Conservation (phyloP, 2,113 vertebrate genomes). For the Pandion haliaetus region DNA sequence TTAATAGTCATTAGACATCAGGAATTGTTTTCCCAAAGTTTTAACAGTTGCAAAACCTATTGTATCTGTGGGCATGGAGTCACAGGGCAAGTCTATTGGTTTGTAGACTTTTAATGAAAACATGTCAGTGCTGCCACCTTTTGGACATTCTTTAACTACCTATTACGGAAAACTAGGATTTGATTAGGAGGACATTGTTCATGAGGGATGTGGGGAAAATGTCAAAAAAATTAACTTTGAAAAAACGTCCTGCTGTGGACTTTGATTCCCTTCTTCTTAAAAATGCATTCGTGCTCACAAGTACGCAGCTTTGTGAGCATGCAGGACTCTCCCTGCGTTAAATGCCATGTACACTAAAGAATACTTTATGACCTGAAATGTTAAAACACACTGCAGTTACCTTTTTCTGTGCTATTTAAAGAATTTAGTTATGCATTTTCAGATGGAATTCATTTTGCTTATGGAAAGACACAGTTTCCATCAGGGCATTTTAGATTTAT, state of each 20-base stretch:
- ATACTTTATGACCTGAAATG: background rate
- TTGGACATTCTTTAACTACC: background rate
- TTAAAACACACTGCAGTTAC: background rate
- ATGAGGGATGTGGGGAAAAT: background rate
- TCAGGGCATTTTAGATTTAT: background rate
- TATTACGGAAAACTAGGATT: background rate
- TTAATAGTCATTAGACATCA: background rate
- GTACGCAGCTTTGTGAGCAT: background rate
- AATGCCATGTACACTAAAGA: background rate
- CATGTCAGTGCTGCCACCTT: conserved; percentile 27
- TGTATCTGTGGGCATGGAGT: background rate
- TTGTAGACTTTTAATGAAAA: background rate
- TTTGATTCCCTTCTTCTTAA: background rate
- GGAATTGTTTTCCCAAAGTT: background rate
- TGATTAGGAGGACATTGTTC: background rate
- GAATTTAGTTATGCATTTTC: background rate
- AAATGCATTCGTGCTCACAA: background rate
- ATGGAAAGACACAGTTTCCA: background rate
- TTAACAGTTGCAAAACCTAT: background rate
- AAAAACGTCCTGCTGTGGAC: background rate
- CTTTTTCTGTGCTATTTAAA: background rate
- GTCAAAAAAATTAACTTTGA: background rate
- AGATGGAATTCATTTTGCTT: background rate
- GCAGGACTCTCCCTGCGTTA: background rate
- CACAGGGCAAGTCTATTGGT: accelerated